Conservation (phyloP, 2,797 vertebrate genomes). For the Manis crassicaudata region DNA sequence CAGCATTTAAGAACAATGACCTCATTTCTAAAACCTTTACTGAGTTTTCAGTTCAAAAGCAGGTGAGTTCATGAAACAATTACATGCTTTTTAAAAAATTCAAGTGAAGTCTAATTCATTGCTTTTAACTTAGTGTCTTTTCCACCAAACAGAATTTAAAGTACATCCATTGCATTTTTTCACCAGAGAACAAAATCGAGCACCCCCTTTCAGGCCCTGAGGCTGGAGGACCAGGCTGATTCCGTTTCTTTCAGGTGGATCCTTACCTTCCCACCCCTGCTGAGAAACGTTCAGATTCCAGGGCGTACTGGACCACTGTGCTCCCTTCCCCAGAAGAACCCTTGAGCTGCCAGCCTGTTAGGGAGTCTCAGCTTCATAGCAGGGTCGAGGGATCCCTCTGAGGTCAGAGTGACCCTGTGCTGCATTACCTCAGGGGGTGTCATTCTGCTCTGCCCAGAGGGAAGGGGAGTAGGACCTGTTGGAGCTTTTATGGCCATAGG, state of each 20-base stretch:
- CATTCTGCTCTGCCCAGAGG: background rate
- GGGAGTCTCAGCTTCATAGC: background rate
- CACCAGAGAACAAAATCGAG: background rate
- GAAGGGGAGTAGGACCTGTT: background rate
- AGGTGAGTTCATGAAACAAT: background rate
- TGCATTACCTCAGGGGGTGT: no score
- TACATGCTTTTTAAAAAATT: background rate
- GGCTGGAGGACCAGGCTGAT: background rate
- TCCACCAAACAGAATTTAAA: background rate
- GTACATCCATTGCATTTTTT: background rate
- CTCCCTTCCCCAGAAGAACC: background rate
- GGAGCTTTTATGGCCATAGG: accelerated
- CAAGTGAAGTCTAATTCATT: background rate
- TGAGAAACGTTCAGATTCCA: background rate
- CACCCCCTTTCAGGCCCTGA: background rate
- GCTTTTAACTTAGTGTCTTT: background rate
- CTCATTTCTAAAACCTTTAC: background rate
- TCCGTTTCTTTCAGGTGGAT: no score
- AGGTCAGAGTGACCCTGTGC: background rate
- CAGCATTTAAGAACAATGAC: background rate
- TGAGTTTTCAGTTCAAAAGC: background rate
- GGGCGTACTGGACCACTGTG: background rate
- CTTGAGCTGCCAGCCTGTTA: background rate
- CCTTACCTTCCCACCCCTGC: no score
- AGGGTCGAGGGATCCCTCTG: background rate